A percentile compares a stretch with the other conserved stretches of the same genome.
Conservation (phyloP, 2,113 vertebrate species). For the Typhlomys cinereus region DNA sequence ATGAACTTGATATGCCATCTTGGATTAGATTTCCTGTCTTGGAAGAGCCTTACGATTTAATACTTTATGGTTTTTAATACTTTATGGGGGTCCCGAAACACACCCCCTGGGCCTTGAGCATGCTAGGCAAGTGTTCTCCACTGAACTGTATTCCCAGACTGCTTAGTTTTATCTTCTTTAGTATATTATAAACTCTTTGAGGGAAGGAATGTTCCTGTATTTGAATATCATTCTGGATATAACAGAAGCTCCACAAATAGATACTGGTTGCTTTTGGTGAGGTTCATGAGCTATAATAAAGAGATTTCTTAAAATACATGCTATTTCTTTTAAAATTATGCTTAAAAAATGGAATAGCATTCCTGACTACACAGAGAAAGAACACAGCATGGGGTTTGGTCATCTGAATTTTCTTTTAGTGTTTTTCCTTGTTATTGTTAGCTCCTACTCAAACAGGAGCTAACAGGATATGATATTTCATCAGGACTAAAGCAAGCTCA, state of each 20-base stretch:
- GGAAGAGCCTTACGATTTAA: not conserved
- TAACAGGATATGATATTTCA: too few relatives aligned
- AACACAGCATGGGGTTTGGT: slow-evolving; percentile 6
- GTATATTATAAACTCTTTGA: not conserved
- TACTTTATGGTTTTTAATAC: not conserved
- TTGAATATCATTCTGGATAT: not conserved
- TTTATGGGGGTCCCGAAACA: not conserved
- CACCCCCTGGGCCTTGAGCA: not conserved
- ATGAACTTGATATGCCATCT: not conserved
- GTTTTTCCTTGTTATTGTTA: not conserved
- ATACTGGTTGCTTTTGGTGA: not conserved
- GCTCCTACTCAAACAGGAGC: not conserved
- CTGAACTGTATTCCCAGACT: too few relatives aligned
- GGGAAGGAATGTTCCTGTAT: not conserved
- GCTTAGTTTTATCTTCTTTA: not conserved
- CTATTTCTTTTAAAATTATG: not conserved
- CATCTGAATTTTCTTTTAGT: not conserved
- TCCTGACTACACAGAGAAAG: not conserved
- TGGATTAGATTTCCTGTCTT: not conserved
- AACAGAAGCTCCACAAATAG: not conserved
- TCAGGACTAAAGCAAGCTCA: slow-evolving; percentile 29
- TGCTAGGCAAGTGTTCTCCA: not conserved
- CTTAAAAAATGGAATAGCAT: slow-evolving; percentile 2
- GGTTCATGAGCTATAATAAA: not conserved
- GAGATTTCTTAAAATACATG: slow-evolving; percentile 2